These are phyloP conservation scores for Bombus picipes DNA, from an alignment of 1,140 invertebrate species.

Conservation along the genomic window DNA sequence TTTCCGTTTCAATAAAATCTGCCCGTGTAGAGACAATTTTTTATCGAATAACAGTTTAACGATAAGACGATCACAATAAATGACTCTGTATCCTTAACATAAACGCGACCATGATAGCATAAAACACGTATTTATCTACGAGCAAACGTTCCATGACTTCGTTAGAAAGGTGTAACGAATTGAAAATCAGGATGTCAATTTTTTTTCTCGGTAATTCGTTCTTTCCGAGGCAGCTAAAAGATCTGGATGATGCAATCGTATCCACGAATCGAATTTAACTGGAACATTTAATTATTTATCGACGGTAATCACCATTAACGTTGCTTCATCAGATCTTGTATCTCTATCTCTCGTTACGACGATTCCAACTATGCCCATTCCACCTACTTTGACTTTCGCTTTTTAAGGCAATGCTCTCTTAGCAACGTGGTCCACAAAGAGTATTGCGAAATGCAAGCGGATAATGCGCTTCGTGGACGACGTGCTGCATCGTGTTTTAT, in stretches of 20 bases:
- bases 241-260: background rate
- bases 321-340: background rate
- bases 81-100: conserved; percentile 56
- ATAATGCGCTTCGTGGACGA: conserved; percentile 16
- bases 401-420: conserved; percentile 60
- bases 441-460: conserved; percentile 36
- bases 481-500: conserved; percentile 30
- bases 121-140: conserved; percentile 23
- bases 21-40: conserved; percentile 54
- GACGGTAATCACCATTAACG: no score
- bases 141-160: conserved; percentile 16
- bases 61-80: conserved; percentile 55
- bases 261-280: background rate
- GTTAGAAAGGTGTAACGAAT: conserved; percentile 16
- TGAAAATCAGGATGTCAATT: background rate
- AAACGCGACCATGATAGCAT: conserved; percentile 35
- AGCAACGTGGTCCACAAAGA: conserved; percentile 49
- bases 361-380: conserved; percentile 30
- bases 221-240: background rate
- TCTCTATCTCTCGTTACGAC: conserved; percentile 16
- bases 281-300: background rate
- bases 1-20: conserved; percentile 51
- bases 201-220: background rate
- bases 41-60: conserved; percentile 61
- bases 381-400: conserved; percentile 58